Evolutionary conservation across 2,888 invertebrate species (phyloP).

Genomic region (Vesta saturnalis): DNA sequence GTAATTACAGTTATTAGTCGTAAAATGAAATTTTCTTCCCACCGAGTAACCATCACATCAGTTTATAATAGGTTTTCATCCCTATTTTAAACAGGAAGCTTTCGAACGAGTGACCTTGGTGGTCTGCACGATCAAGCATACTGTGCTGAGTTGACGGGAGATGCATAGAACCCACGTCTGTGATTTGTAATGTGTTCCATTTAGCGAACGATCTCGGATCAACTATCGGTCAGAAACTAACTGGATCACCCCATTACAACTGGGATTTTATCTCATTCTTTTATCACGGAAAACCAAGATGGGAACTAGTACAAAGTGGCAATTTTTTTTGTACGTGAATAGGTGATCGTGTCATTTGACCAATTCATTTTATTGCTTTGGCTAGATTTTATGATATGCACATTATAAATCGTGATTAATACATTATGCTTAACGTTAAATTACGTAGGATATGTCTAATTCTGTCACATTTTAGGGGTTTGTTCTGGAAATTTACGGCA

Average conservation of each 20-base stretch:
- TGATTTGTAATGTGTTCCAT: slow-evolving; percentile 52
- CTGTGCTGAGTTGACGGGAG: slow-evolving; percentile 40
- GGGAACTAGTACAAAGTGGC: slow-evolving; percentile 25
- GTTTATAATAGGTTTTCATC: too few relatives aligned
- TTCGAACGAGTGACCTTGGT: slow-evolving; percentile 15
- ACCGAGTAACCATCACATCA: too few relatives aligned
- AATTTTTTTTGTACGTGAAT: slow-evolving; percentile 39
- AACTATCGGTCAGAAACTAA: slow-evolving; percentile 47
- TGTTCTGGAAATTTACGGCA: too few relatives aligned
- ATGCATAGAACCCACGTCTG: slow-evolving; percentile 38
- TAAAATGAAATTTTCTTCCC: too few relatives aligned
- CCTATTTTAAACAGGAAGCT: slow-evolving; percentile 19
- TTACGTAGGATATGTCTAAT: too few relatives aligned
- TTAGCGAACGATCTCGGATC: slow-evolving; percentile 47
- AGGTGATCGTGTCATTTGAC: slow-evolving; percentile 40
- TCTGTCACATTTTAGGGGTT: too few relatives aligned
- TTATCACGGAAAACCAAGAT: slow-evolving; percentile 25
- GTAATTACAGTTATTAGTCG: not conserved
- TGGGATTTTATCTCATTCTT: slow-evolving; percentile 33
- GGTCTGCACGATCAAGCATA: slow-evolving; percentile 28
- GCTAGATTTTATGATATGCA: slow-evolving; percentile 25
- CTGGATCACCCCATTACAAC: slow-evolving; percentile 43
- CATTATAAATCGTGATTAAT: slow-evolving; percentile 22
- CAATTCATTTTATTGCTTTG: slow-evolving; percentile 28
- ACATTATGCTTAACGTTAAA: slow-evolving; percentile 4